Evolutionary conservation across 2,797 vertebrate species (phyloP), one percentile per base, ranked within the genome.

Genomic region (Centropyge bicolor): DNA sequence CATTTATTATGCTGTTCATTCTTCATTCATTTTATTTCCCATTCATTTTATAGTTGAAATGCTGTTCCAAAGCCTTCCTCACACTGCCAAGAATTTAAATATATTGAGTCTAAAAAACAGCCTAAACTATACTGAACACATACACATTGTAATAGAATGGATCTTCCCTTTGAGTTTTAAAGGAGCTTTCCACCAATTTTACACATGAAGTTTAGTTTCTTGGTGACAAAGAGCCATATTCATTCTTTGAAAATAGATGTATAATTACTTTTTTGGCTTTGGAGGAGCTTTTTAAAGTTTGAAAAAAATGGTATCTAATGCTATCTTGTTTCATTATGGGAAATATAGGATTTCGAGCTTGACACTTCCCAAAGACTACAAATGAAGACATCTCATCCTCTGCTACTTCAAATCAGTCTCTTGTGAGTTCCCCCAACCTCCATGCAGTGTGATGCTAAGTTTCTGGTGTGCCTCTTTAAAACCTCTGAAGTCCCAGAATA

Each of bases 31-130:
- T 22, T 64, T 3, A 62, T 52, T 72, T 31, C 48, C 22, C 27
- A 38, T 38, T 38, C 22, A 40, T 31, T 2, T 31, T 2, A 31
- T n/a, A 17, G 31, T n/a, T 0, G 41, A 41, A 73, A 4, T 1
- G 22, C 27, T 31, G 8, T 36, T 65, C 7, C 8, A 3, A 64
- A 41, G 12, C 1, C 5, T 45, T 71, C 22, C 52, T 4, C 45
- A 27, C 54, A n/a, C 8, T n/a, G 27, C 24, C 36, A 59, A 43
- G n/a, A 67, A 66, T 31, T 35, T n/a, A 13, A 72, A 66, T 67
- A 67, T 19, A 20, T 12, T 73, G 7, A 43, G 43, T 45, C 55
- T 60, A 51, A 54, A 31, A 41, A 61, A 46, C 22, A 19, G 17
- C 8, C 38, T 59, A 67, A 61, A 66, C 52, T 60, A 59, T 46